phyloP scores from a whole-genome alignment of 2,797 vertebrate genomes.

The Jordanella pulchra region DNA sequence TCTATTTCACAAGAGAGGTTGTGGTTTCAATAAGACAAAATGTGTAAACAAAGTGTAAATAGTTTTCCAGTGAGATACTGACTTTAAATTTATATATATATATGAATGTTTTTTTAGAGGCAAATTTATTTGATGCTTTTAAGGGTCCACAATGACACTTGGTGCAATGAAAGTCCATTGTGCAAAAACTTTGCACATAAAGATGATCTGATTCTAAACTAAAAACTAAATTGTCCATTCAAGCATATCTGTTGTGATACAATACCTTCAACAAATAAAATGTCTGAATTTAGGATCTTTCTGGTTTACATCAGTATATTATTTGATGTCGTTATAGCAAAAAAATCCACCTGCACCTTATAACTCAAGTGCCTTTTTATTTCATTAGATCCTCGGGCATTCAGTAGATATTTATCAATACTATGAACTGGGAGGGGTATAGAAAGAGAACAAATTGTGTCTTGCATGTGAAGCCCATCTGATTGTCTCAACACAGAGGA shows the following conservation, averaged over 20 bases:
- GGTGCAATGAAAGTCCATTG: not conserved
- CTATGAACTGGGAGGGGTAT: slow-evolving; percentile 16
- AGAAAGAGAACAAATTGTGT: slow-evolving; percentile 14
- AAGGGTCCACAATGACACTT: slow-evolving; percentile 2
- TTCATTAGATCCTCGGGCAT: slow-evolving; percentile 53
- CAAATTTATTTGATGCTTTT: slow-evolving; percentile 9
- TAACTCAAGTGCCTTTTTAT: slow-evolving; percentile 44
- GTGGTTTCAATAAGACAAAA: not conserved
- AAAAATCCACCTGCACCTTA: slow-evolving; percentile 33
- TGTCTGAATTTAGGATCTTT: slow-evolving; percentile 17
- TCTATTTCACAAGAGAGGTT: not conserved
- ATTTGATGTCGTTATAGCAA: slow-evolving; percentile 30
- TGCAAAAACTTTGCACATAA: too few relatives aligned
- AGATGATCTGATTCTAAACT: not conserved
- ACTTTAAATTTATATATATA: slow-evolving; percentile 19
- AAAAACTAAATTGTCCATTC: slow-evolving; percentile 20
- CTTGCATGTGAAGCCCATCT: slow-evolving; percentile 42
- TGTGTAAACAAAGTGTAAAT: not conserved
- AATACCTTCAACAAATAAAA: slow-evolving; percentile 15
- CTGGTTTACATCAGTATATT: slow-evolving; percentile 24
- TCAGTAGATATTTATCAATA: slow-evolving; percentile 45
- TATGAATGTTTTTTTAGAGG: too few relatives aligned
- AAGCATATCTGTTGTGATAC: slow-evolving; percentile 10
- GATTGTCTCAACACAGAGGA: slow-evolving; percentile 64
- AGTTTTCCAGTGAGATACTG: not conserved